phyloP scores from a whole-genome alignment of 2,888 invertebrate genomes.

The Euplagia quadripunctaria region DNA sequence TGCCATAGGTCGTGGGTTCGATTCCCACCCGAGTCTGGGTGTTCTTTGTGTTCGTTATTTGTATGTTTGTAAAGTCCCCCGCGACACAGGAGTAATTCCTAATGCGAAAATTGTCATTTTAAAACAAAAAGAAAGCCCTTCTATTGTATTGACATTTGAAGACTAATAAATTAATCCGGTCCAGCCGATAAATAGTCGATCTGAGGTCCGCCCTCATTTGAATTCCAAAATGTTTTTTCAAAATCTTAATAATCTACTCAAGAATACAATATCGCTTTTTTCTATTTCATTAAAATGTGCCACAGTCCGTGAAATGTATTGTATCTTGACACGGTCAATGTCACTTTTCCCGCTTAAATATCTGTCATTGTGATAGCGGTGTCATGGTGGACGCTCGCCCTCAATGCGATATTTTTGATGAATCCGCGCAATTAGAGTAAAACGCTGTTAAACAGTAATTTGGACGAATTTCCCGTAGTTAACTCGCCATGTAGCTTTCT shows the following conservation, averaged over 20 bases:
- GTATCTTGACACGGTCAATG: conserved; percentile 38
- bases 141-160: no score
- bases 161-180: no score
- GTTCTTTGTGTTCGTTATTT: no score
- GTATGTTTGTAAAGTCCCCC: no score
- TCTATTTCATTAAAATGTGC: not conserved
- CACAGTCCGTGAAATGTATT: conserved; percentile 25
- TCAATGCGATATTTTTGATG: conserved; percentile 73
- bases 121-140: no score
- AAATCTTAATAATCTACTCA: not conserved
- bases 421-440: conserved; percentile 81
- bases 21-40: no score
- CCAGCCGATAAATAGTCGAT: no score
- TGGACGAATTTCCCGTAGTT: conserved; percentile 79
- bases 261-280: not conserved
- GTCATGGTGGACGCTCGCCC: conserved; percentile 67
- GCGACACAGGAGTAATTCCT: no score
- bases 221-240: no score
- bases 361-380: conserved; percentile 72
- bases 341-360: conserved; percentile 73
- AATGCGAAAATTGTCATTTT: no score
- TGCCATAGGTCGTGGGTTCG: no score
- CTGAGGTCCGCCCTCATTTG: no score
- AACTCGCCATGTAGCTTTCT: conserved; percentile 82
- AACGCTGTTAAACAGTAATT: conserved; percentile 81